These are phyloP conservation scores for Campoletis raptor DNA, from an alignment of 2,888 invertebrate genomes.

Conservation along the genomic window DNA sequence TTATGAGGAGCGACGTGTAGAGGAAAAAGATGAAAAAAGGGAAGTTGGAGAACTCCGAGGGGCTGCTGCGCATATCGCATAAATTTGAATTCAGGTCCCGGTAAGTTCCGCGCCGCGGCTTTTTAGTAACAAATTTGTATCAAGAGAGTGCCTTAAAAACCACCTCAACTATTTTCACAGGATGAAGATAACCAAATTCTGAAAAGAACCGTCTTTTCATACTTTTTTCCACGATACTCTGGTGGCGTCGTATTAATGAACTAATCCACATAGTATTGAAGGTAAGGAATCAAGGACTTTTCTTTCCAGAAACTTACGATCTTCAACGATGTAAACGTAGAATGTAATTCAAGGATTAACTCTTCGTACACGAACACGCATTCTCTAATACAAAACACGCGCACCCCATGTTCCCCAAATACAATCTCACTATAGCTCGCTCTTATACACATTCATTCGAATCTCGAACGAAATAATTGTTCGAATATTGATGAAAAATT, in stretches of 20 bases:
- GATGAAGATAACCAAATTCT: background rate
- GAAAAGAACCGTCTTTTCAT: background rate
- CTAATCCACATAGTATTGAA: background rate
- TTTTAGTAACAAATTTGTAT: slow-evolving; percentile 8
- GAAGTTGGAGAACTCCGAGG: slow-evolving; percentile 7
- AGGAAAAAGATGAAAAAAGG: background rate
- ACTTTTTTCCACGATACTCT: background rate
- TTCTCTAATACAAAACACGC: slow-evolving; percentile 27
- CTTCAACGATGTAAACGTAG: background rate
- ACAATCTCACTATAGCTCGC: slow-evolving; percentile 58
- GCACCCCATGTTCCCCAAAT: slow-evolving; percentile 41
- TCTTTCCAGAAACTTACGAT: background rate
- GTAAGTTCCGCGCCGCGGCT: slow-evolving; percentile 52
- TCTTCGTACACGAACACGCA: background rate
- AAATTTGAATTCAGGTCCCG: slow-evolving; percentile 63
- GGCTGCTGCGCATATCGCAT: slow-evolving; percentile 40
- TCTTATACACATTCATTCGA: slow-evolving; percentile 42
- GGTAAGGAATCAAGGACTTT: background rate
- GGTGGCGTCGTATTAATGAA: background rate
- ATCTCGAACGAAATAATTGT: slow-evolving; percentile 10
- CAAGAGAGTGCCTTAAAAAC: background rate
- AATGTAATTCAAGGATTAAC: background rate
- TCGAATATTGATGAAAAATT: background rate
- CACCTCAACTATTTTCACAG: background rate
- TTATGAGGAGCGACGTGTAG: slow-evolving; percentile 5